Evolutionary conservation across 1,140 invertebrate genomes (phyloP).

Genomic region (Zaprionus africanus): DNA sequence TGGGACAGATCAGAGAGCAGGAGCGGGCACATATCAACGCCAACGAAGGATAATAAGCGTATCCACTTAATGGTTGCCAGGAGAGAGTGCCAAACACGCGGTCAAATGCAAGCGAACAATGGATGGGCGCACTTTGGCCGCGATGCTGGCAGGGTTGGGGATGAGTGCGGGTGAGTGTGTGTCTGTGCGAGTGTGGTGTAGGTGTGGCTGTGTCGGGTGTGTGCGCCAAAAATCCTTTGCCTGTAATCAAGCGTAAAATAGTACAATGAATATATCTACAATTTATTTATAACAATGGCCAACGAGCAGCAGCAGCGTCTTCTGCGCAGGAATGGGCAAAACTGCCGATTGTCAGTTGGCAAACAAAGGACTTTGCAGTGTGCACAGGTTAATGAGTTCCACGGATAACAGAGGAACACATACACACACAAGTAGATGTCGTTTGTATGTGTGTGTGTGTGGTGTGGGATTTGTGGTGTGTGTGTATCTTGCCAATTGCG

Average conservation of each 20-base stretch:
- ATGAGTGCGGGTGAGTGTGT: neutral
- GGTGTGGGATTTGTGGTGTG: conserved; percentile 4
- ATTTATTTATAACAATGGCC: conserved; percentile 76
- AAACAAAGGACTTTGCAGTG: conserved; percentile 68
- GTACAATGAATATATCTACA: conserved; percentile 83
- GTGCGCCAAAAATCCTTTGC: conserved; percentile 70
- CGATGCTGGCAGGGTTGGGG: neutral
- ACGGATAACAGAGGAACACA: conserved; percentile 22
- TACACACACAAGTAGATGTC: neutral
- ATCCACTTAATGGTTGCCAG: conserved; percentile 81
- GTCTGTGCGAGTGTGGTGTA: conserved; percentile 26
- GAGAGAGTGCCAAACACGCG: conserved; percentile 77
- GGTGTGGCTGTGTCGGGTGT: conserved; percentile 41
- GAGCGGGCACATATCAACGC: conserved; percentile 64
- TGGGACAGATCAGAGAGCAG: conserved; percentile 1
- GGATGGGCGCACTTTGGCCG: conserved; percentile 7
- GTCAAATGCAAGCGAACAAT: conserved; percentile 73
- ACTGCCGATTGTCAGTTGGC: conserved; percentile 69
- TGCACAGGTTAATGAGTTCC: conserved; percentile 70
- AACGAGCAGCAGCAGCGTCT: conserved; percentile 27
- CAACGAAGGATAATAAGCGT: conserved; percentile 81
- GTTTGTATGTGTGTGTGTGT: neutral
- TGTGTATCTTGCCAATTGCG: conserved; percentile 39
- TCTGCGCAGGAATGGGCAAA: conserved; percentile 34
- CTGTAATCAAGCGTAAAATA: conserved; percentile 81